phyloP scores from a whole-genome alignment of 2,888 invertebrate genomes.

The Nipponacmea schrenckii region DNA sequence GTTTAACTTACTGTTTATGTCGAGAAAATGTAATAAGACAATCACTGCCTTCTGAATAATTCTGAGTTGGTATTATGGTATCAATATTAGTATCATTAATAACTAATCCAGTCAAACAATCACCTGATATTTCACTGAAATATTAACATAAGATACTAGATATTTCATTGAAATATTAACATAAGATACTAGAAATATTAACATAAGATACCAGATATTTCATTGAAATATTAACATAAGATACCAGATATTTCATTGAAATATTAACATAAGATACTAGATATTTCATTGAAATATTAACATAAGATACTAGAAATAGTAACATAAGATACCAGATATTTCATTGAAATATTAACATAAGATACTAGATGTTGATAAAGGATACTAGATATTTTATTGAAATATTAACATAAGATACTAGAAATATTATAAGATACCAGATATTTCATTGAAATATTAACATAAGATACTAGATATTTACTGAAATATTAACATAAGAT shows the following conservation, averaged over 20 bases:
- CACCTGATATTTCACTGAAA: slow-evolving; percentile 51
- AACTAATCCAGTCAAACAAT: slow-evolving; percentile 49
- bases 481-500: slow-evolving; percentile 33
- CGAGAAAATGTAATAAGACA: slow-evolving; percentile 38
- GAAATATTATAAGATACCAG: slow-evolving; percentile 48
- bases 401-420: slow-evolving; percentile 20
- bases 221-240: neutral
- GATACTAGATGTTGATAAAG: no score
- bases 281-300: no score
- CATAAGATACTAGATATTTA: neutral
- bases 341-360: neutral
- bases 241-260: no score
- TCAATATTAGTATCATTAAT: slow-evolving; percentile 33
- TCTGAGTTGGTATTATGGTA: slow-evolving; percentile 28
- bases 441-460: slow-evolving; percentile 21
- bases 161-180: neutral
- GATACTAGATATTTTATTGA: no score
- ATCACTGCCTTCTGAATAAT: slow-evolving; percentile 35
- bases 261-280: no score
- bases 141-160: neutral
- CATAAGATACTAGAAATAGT: slow-evolving; percentile 15
- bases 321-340: neutral
- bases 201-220: neutral
- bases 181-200: neutral
- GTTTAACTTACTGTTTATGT: slow-evolving; percentile 26